These are phyloP conservation scores for Aporrectodea caliginosa DNA, from an alignment of 1,140 invertebrate genomes.

Conservation along the genomic window DNA sequence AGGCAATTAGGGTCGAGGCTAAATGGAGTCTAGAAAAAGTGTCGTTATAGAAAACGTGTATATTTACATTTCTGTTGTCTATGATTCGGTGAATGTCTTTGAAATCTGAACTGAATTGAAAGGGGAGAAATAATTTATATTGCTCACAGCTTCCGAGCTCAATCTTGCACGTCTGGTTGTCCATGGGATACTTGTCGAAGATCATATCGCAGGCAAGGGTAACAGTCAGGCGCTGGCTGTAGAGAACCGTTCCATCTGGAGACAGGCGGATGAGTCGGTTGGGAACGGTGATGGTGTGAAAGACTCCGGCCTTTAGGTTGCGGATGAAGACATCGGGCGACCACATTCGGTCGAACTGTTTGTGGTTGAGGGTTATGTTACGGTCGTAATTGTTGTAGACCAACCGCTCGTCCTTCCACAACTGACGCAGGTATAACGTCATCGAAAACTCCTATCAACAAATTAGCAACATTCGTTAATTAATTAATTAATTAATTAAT, in stretches of 20 bases:
- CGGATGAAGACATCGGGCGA: constrained; percentile 66
- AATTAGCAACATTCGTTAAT: too few relatives aligned
- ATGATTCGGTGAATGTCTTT: too few relatives aligned
- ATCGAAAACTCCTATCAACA: constrained; percentile 14
- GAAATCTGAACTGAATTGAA: too few relatives aligned
- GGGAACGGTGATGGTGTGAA: constrained; percentile 55
- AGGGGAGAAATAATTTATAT: constrained; percentile 63
- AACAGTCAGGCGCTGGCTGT: constrained; percentile 34
- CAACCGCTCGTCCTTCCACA: constrained; percentile 17
- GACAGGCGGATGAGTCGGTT: constrained; percentile 62
- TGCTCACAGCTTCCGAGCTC: constrained; percentile 78
- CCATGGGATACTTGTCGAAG: constrained; percentile 92
- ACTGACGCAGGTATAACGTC: constrained; percentile 17
- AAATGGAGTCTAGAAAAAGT: neutral
- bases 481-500: too few relatives aligned
- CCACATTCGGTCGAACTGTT: constrained; percentile 58
- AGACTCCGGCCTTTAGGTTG: constrained; percentile 61
- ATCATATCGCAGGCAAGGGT: constrained; percentile 79
- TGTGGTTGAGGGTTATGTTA: constrained; percentile 20
- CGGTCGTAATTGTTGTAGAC: neutral
- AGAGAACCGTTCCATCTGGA: constrained; percentile 27
- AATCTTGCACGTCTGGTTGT: constrained; percentile 84
- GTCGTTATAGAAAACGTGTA: neutral
- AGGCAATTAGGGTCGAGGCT: neutral
- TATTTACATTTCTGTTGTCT: neutral